Base-by-base conservation (phyloP, 2,797 vertebrate genomes). In the Myotis findleyi region DNA sequence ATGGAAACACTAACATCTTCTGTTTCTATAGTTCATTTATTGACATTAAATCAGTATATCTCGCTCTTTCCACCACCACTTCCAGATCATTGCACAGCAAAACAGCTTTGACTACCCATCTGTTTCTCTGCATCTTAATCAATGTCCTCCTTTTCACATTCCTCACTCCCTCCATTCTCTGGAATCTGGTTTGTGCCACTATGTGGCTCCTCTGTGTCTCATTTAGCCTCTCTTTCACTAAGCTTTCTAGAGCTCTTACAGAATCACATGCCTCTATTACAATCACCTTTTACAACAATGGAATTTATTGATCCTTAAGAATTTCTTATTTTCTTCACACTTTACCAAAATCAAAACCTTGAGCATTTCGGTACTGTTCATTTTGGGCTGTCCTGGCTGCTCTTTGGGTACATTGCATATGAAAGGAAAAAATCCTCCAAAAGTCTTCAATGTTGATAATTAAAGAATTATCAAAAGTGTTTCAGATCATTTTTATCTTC, bases 401-500 rank as follows among this genome's bases (percentile, higher is more conserved):
- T 51, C 55, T 90, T 89, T 89, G 55, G 13, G 11, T 51, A 64
- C 27, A 72, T 2, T 71, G 9, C 18, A 16, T 38, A 21, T 38
- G 7, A 25, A 33, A 80, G 13, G 9, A 93, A 68, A 83, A 13
- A 73, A 7, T 51, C 10, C 20, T 96, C 47, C 8, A 76, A 30
- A 8, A 8, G 25, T 77, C 25, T 20, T 85, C 6, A 21, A 3
- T 33, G 13, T 71, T 76, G 55, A 64, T 21, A 13, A 72, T 30
- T 14, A 51, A 72, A 41, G 9, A 88, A 82, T 77, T 36, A 41
- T 6, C 18, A 82, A 38, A 0, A 33, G 3, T 76, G 30, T 79
- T 91, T 87, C 57, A 75, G n/a, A 27, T 66, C 30, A 89, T 12
- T 91, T 87, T 92, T 68, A 51, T 77, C 11, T 89, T 38, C 20